Evolutionary conservation across 2,113 vertebrate species (phyloP).

Genomic region (Trochalopteron elliotii): DNA sequence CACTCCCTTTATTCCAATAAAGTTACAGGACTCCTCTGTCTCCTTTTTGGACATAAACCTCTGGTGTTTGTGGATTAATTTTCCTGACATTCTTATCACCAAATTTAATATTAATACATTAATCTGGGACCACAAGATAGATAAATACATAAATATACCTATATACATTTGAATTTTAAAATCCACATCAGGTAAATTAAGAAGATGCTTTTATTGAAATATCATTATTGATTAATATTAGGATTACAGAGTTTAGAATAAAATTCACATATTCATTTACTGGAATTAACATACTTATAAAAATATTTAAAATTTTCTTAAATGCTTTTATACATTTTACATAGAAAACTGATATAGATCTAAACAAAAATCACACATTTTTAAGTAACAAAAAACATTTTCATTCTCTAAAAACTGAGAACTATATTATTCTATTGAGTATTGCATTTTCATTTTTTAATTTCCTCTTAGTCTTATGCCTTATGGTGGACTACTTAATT

Average conservation of each 20-base stretch:
- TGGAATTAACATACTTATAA: neutral
- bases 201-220: neutral
- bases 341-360: neutral
- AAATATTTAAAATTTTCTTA: neutral
- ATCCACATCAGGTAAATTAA: neutral
- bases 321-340: neutral
- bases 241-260: neutral
- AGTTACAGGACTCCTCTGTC: too few relatives aligned
- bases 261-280: neutral
- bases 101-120: too few relatives aligned
- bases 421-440: slow-evolving; percentile 13
- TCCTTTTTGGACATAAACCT: too few relatives aligned
- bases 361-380: neutral
- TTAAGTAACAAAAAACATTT: neutral
- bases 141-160: too few relatives aligned
- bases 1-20: too few relatives aligned
- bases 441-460: slow-evolving; percentile 21
- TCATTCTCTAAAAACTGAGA: slow-evolving; percentile 3
- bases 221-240: neutral
- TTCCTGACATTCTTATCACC: too few relatives aligned
- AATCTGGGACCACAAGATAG: too few relatives aligned
- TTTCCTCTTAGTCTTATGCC: neutral
- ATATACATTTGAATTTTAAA: neutral
- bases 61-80: too few relatives aligned
- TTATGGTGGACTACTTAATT: neutral